phyloP scores from a whole-genome alignment of 1,140 invertebrate genomes.

The Aphis gossypii region DNA sequence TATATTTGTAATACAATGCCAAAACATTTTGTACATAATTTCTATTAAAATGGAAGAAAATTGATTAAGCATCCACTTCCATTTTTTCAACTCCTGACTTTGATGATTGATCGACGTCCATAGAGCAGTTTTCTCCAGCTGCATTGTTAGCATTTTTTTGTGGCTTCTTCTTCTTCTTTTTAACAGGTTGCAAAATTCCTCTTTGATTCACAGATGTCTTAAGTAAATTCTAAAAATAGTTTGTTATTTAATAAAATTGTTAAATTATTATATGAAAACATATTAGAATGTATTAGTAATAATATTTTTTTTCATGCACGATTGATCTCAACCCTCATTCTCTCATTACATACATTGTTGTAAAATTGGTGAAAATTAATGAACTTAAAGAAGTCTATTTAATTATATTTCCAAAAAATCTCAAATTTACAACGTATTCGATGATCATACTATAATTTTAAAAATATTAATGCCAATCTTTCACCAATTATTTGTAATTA shows the following conservation, averaged over 20 bases:
- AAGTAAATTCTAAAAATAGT: slow-evolving; percentile 21
- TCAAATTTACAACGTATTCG: no score
- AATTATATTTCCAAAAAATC: neutral
- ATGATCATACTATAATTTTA: neutral
- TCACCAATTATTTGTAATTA: no score
- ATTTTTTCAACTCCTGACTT: slow-evolving; percentile 47
- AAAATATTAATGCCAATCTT: no score
- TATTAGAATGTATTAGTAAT: neutral
- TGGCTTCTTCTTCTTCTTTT: slow-evolving; percentile 56
- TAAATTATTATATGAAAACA: neutral
- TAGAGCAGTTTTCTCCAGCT: slow-evolving; percentile 4
- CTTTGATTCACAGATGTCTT: slow-evolving; percentile 54
- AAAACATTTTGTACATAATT: slow-evolving; percentile 55
- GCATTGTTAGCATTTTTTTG: neutral
- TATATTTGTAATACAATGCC: neutral
- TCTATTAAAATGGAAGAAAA: neutral
- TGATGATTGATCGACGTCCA: slow-evolving; percentile 34
- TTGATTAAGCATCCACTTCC: slow-evolving; percentile 42
- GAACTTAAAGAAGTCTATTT: neutral
- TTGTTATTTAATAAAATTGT: neutral
- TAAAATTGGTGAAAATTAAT: neutral
- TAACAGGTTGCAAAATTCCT: slow-evolving; percentile 43
- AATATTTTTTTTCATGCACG: neutral
- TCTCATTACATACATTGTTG: neutral
- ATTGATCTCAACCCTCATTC: neutral